Evolutionary conservation across 2,888 invertebrate species (phyloP).

Genomic region (Troides oblongomaculatus): DNA sequence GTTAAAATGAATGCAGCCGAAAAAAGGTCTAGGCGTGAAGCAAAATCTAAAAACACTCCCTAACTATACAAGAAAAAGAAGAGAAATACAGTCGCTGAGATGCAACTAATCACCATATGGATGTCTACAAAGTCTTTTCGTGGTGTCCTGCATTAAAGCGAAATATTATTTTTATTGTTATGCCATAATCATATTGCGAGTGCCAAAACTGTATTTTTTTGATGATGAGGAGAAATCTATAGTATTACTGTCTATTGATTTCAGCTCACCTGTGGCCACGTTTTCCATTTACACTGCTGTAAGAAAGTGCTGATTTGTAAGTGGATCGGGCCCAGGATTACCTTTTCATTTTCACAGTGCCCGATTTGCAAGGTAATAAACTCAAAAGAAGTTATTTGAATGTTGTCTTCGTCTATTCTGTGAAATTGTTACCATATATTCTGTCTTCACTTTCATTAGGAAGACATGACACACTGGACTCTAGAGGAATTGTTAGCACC

Average conservation of each 20-base stretch:
- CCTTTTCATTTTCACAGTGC: constrained; percentile 96
- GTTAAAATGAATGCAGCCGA: too few relatives aligned
- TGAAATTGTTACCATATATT: not conserved
- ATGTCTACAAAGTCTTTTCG: too few relatives aligned
- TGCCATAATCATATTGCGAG: too few relatives aligned
- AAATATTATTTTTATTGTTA: too few relatives aligned
- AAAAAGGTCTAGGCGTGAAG: too few relatives aligned
- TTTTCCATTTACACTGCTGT: constrained; percentile 96
- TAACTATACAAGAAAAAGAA: too few relatives aligned
- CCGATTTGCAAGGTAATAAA: constrained; percentile 94
- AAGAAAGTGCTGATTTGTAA: constrained; percentile 89
- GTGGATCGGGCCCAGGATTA: constrained; percentile 97
- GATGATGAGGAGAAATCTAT: not conserved
- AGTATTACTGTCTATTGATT: constrained; percentile 30
- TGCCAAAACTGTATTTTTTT: too few relatives aligned
- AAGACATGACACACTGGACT: constrained; percentile 90
- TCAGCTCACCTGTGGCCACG: constrained; percentile 94
- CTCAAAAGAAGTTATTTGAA: constrained; percentile 19
- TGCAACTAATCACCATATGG: too few relatives aligned
- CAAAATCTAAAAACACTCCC: too few relatives aligned
- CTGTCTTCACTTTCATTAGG: constrained; percentile 56
- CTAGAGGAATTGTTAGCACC: constrained; percentile 89
- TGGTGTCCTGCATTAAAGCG: too few relatives aligned
- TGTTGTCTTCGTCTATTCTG: not conserved
- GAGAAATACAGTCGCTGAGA: too few relatives aligned